These are phyloP conservation scores for Lutjanus argentimaculatus DNA, from an alignment of 2,797 vertebrate species.

Conservation along the genomic window DNA sequence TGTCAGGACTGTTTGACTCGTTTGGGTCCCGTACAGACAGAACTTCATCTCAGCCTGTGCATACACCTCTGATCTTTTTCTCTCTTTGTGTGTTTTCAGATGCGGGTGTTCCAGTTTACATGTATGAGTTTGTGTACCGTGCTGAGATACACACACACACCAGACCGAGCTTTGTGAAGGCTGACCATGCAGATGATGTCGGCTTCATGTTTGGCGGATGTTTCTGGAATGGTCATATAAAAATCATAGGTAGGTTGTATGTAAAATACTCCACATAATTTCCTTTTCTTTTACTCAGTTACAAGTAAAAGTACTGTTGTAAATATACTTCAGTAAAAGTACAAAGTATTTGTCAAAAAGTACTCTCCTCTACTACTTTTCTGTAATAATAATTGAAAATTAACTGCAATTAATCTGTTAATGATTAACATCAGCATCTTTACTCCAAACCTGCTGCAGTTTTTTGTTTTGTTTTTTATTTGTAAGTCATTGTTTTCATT, in stretches of 20 bases:
- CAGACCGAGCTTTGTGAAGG: constrained; percentile 90
- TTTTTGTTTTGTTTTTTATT: too few species aligned
- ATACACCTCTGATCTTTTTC: background rate
- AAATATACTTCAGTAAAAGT: too few species aligned
- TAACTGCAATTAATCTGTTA: too few species aligned
- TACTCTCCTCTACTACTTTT: too few species aligned
- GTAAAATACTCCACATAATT: background rate
- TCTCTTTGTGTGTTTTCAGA: constrained; percentile 75
- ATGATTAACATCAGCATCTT: too few species aligned
- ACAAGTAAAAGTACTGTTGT: too few species aligned
- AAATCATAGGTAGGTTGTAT: constrained; percentile 74
- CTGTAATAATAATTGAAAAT: too few species aligned
- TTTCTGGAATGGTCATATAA: constrained; percentile 82
- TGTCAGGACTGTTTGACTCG: background rate
- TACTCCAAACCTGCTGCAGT: too few species aligned
- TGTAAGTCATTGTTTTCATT: too few species aligned
- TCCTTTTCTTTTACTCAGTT: too few species aligned
- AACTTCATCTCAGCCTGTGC: background rate
- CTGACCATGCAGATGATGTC: constrained; percentile 90
- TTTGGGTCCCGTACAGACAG: background rate
- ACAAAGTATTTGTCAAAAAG: too few species aligned
- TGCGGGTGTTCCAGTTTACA: constrained; percentile 86
- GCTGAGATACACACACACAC: constrained; percentile 62
- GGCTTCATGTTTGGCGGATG: constrained; percentile 90
- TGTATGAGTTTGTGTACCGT: constrained; percentile 91